These are phyloP conservation scores for Lepidochrysops patricia DNA, from an alignment of 2,888 invertebrate species.

Conservation along the genomic window DNA sequence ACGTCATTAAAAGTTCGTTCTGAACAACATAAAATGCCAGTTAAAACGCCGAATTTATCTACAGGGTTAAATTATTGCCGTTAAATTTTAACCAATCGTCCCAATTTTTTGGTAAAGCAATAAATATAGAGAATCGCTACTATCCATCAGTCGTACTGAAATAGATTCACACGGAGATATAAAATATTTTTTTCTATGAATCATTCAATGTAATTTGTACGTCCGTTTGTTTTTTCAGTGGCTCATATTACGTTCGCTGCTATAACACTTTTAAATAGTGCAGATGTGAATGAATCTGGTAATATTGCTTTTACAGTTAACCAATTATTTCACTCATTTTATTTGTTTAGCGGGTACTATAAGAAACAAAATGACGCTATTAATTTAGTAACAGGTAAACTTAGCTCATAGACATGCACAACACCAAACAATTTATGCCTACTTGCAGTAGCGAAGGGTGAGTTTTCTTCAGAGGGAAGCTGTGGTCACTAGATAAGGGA, in stretches of 20 bases:
- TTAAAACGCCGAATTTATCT: slow-evolving; percentile 5
- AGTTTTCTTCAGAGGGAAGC: too few species aligned
- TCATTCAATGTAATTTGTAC: slow-evolving; percentile 25
- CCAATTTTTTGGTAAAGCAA: slow-evolving; percentile 12
- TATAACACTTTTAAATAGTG: slow-evolving; percentile 4
- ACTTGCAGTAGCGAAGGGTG: too few species aligned
- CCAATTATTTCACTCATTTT: background rate
- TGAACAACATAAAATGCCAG: slow-evolving; percentile 1
- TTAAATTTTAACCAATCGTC: slow-evolving; percentile 13
- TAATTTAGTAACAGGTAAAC: too few species aligned
- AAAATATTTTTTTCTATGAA: slow-evolving; percentile 28
- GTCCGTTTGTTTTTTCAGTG: slow-evolving; percentile 20
- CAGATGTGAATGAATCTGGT: slow-evolving; percentile 6
- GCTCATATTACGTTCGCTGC: slow-evolving; percentile 10
- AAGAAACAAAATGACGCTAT: too few species aligned
- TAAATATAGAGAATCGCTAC: slow-evolving; percentile 14
- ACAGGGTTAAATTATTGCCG: slow-evolving; percentile 8
- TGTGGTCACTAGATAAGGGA: too few species aligned
- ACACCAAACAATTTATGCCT: too few species aligned
- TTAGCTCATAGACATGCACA: too few species aligned
- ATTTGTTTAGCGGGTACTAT: too few species aligned
- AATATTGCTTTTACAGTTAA: background rate
- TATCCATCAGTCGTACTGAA: slow-evolving; percentile 12
- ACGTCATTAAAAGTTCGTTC: background rate
- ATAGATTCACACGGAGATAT: slow-evolving; percentile 19